A percentile compares a stretch with the other conserved stretches of the same genome.
phyloP scores from a whole-genome alignment of 1,140 invertebrate species.

The Zaprionus africanus region DNA sequence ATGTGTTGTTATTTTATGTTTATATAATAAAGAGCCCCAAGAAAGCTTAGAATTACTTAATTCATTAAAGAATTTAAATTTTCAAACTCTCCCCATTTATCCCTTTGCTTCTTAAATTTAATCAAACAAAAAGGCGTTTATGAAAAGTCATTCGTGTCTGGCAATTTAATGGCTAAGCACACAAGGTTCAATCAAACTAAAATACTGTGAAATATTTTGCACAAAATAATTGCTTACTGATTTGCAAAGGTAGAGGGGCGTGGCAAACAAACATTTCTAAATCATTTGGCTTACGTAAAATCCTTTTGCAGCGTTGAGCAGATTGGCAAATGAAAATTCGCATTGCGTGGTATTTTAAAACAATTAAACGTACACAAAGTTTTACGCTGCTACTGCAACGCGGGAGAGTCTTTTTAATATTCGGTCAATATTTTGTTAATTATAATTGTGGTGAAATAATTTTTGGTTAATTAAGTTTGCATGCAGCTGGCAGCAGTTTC shows the following conservation, averaged over 20 bases:
- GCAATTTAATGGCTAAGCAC: conserved; percentile 50
- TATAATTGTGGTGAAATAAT: conserved; percentile 71
- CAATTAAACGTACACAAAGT: conserved; percentile 41
- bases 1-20: too few relatives aligned
- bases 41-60: too few relatives aligned
- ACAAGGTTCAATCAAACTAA: conserved; percentile 1
- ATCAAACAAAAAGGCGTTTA: conserved; percentile 10
- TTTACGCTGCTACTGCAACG: background rate
- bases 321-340: background rate
- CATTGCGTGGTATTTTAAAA: conserved; percentile 1
- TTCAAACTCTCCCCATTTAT: too few relatives aligned
- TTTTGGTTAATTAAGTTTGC: conserved; percentile 63
- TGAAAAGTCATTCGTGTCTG: conserved; percentile 24
- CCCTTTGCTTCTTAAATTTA: background rate
- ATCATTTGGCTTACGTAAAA: background rate
- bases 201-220: background rate
- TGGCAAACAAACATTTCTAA: background rate
- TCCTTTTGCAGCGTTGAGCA: background rate
- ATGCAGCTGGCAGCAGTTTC: conserved; percentile 13
- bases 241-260: background rate
- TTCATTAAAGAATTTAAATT: too few relatives aligned
- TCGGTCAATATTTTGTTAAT: conserved; percentile 47
- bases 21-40: too few relatives aligned
- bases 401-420: conserved; percentile 1
- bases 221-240: background rate